Evolutionary conservation across 1,140 invertebrate genomes (phyloP).

Genomic region (Drosophila pectinifera): DNA sequence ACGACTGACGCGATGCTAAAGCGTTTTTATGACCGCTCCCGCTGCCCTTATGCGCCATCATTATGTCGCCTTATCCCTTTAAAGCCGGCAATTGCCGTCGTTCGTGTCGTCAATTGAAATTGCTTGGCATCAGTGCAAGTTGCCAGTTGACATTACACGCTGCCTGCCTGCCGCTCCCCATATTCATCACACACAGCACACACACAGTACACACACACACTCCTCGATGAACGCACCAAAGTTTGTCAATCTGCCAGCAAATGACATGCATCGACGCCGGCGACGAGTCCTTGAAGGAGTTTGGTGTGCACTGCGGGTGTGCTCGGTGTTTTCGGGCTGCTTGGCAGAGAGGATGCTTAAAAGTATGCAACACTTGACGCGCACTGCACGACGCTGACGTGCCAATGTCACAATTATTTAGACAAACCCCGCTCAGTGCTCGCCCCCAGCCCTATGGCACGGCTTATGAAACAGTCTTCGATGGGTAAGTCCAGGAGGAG

Average conservation of each 20-base stretch:
- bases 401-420: slow-evolving; percentile 82
- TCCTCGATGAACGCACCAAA: slow-evolving; percentile 41
- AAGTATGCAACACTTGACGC: slow-evolving; percentile 75
- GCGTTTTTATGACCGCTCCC: slow-evolving; percentile 46
- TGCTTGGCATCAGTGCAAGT: slow-evolving; percentile 76
- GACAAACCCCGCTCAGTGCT: slow-evolving; percentile 1
- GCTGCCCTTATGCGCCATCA: slow-evolving; percentile 36
- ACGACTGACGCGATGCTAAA: slow-evolving; percentile 40
- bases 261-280: slow-evolving; percentile 70
- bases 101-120: slow-evolving; percentile 79
- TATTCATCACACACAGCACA: slow-evolving; percentile 55
- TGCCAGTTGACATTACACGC: slow-evolving; percentile 73
- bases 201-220: slow-evolving; percentile 29
- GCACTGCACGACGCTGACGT: slow-evolving; percentile 50
- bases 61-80: slow-evolving; percentile 55
- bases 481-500: slow-evolving; percentile 1
- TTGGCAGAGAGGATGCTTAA: slow-evolving; percentile 32
- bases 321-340: neutral
- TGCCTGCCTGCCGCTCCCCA: slow-evolving; percentile 54
- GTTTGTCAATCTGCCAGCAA: slow-evolving; percentile 77
- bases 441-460: slow-evolving; percentile 9
- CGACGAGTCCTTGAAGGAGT: slow-evolving; percentile 30
- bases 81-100: slow-evolving; percentile 70
- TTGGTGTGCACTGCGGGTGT: neutral
- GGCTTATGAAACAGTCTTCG: slow-evolving; percentile 33